Conservation (phyloP, 2,888 invertebrate species). For the Cacoxenus indagator region DNA sequence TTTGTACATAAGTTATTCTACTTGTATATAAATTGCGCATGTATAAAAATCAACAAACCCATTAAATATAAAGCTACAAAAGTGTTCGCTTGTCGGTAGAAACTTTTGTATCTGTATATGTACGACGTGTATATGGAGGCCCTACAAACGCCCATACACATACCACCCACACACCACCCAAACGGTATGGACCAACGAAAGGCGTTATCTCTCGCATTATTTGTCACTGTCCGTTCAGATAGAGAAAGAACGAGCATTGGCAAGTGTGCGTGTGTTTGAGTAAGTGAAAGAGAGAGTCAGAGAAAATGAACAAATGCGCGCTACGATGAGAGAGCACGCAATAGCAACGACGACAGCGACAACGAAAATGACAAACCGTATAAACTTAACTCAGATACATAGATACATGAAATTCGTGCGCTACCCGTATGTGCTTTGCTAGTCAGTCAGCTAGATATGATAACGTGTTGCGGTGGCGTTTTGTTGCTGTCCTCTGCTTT, state of each 20-base stretch:
- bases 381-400: constrained; percentile 3
- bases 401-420: not conserved
- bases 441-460: constrained; percentile 49
- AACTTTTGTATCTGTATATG: not conserved
- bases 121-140: not conserved
- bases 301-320: constrained; percentile 18
- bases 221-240: constrained; percentile 40
- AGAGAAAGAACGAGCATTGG: not conserved
- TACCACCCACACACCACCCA: not conserved
- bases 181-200: constrained; percentile 56
- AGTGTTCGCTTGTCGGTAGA: not conserved
- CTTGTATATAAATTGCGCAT: not conserved
- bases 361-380: constrained; percentile 22
- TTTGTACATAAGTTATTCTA: too few relatives aligned
- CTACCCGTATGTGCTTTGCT: not conserved
- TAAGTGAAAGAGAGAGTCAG: constrained; percentile 18
- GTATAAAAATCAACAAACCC: not conserved
- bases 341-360: constrained; percentile 17
- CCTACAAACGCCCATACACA: constrained; percentile 29
- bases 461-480: constrained; percentile 34
- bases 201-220: constrained; percentile 61
- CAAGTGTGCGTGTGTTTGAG: constrained; percentile 4
- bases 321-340: constrained; percentile 49
- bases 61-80: not conserved
- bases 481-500: not conserved